A percentile compares a stretch with the other conserved stretches of the same genome.
Conservation (phyloP, 2,113 vertebrate species). For the Bungarus multicinctus region DNA sequence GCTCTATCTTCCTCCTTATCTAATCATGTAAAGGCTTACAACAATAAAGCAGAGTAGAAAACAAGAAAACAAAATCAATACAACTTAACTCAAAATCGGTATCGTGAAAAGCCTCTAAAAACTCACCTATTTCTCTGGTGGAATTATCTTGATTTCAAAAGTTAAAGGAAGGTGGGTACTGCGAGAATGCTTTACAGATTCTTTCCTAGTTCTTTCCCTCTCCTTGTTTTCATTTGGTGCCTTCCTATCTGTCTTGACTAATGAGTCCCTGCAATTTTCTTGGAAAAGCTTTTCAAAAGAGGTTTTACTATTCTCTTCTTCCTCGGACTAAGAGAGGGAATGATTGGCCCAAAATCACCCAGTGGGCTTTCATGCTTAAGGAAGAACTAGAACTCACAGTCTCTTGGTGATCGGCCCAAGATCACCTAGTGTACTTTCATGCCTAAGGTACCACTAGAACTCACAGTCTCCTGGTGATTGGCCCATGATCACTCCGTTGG, state of each 20-base stretch:
- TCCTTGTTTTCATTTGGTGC: neutral
- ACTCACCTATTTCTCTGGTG: neutral
- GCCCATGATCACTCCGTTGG: accelerated
- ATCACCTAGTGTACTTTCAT: neutral
- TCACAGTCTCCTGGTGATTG: too few species aligned
- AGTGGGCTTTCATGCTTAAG: neutral
- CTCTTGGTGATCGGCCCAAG: neutral
- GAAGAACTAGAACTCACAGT: neutral
- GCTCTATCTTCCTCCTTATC: neutral
- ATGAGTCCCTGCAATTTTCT: neutral
- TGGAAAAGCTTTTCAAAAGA: neutral
- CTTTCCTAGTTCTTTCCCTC: neutral
- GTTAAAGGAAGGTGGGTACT: neutral
- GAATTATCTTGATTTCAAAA: neutral
- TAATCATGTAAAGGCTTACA: neutral
- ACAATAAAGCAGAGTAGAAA: neutral
- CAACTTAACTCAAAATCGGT: neutral
- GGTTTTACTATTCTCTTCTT: neutral
- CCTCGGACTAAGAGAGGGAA: neutral
- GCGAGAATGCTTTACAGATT: neutral
- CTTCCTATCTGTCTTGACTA: neutral
- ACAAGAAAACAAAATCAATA: neutral
- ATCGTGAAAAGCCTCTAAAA: neutral
- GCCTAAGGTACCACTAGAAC: neutral
- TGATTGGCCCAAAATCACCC: too few species aligned